Base-by-base conservation (phyloP, 2,797 vertebrate species). In the Sebastes umbrosus region DNA sequence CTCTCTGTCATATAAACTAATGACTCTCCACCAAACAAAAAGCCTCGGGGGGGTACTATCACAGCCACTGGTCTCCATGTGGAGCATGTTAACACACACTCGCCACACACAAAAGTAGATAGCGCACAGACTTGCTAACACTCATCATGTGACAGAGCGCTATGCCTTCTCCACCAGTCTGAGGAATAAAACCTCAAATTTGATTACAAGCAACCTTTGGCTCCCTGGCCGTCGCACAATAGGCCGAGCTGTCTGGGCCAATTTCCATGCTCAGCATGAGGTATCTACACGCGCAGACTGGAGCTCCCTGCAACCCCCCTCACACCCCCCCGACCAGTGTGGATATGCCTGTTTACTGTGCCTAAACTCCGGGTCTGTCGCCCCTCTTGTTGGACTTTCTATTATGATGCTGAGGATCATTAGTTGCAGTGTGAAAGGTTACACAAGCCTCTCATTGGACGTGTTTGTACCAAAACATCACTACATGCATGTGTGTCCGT, bases 221-320 rank as follows among this genome's bases (percentile, higher is more conserved):
- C 97, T 98, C 97, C 96, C 96, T 96, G 97, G 96, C 96, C 95
- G 87, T 89, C 90, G 89, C 96, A 99, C 97, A 99, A 99, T 97
- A 96, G 97, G 92, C 95, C 90, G 94, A 96, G 96, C 96, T 98
- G 98, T 98, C 97, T 97, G 97, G 97, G 96, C 96, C 96, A 97
- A 98, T 99, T 99, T 98, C 97, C 97, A 98, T 98, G 97, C 98
- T 97, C 98, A 98, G 97, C 98, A 97, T 98, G 97, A 97, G 97
- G 97, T 96, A 97, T 93, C 90, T 87, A 88, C 92, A 92, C 89
- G 89, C 90, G 90, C 90, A 82, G 89, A 67, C 87, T 82, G 87
- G 74, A 82, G 84, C 87, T 73, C 82, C 84, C 88, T 87, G 69
- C 73, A 77, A 52, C 81, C 87, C 59, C 79, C 69, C 69, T 69